Evolutionary conservation across 2,888 invertebrate species (phyloP), one percentile per base, ranked within the genome.

Genomic region (Nemapogon koenigi): DNA sequence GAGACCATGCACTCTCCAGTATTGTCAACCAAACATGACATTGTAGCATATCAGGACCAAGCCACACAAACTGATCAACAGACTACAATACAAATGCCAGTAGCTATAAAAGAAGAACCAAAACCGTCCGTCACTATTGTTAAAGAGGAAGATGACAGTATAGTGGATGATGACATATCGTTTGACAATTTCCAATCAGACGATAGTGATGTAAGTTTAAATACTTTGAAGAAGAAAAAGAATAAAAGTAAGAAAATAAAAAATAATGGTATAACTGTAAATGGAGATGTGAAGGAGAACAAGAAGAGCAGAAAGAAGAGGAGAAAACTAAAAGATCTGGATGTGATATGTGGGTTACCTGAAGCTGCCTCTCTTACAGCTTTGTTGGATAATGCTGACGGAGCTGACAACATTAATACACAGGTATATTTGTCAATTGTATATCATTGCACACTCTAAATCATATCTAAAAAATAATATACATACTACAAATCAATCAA

Each of bases 151-250:
- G 18, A 33, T 18, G 49, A 48, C 26, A 42, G 43, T 33, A 45
- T 45, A 13, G 37, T 46, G 6, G 50, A 55, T 2, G 48, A 44
- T 2, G 53, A 57, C n/a, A n/a, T n/a, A n/a, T n/a, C n/a, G n/a
- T n/a, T n/a, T n/a, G n/a, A n/a, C n/a, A n/a, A n/a, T n/a, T n/a
- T n/a, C n/a, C n/a, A n/a, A n/a, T 72, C 75, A 0, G 72, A 70
- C 17, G 55, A 57, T 26, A 75, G 75, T 32, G 66, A 76, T 39
- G 49, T 70, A 30, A 59, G 67, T 0, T 53, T 73, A 2, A 55
- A 62, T 25, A 53, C 53, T 4, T 50, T 70, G 2, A 67, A 69
- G 45, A 63, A 61, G 42, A 57, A 58, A 41, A 68, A 66, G 15
- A 42, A 22, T 11, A 47, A 46, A 35, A 45, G 38, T 33, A 43